phyloP scores from a whole-genome alignment of 2,113 vertebrate species.

The Sorex fumeus region DNA sequence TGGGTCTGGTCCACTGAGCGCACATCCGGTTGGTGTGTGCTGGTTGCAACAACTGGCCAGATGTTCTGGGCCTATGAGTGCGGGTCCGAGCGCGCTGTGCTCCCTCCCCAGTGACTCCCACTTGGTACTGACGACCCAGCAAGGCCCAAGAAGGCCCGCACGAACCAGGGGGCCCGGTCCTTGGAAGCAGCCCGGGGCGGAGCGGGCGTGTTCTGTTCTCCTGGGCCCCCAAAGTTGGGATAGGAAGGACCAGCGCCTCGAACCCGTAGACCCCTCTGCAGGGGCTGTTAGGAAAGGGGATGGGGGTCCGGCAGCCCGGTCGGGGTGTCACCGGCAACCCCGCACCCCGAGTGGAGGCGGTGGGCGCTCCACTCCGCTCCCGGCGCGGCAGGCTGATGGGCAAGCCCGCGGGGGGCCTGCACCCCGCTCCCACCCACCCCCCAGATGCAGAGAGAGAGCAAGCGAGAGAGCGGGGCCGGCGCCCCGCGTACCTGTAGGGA shows the following conservation, averaged over 20 bases:
- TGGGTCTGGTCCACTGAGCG: not conserved
- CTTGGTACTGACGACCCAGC: not conserved
- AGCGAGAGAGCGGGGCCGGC: not conserved
- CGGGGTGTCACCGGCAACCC: not conserved
- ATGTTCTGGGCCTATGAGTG: constrained; percentile 18
- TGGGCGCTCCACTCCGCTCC: not conserved
- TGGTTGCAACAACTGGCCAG: not conserved
- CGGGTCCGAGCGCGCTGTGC: not conserved
- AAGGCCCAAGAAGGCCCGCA: not conserved
- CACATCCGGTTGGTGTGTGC: not conserved
- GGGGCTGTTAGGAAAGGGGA: too few species aligned
- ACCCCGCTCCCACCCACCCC: not conserved
- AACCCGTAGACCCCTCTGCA: not conserved
- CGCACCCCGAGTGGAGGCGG: not conserved
- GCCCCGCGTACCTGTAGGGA: constrained; percentile 94
- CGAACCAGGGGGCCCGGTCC: not conserved
- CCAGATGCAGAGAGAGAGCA: too few species aligned
- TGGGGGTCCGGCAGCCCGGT: not conserved
- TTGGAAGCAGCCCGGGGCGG: not conserved
- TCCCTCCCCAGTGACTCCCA: not conserved
- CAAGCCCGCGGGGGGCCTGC: not conserved
- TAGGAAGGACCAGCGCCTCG: not conserved
- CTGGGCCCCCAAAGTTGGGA: constrained; percentile 48
- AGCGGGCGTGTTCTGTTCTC: not conserved
- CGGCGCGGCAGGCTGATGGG: not conserved